Base-by-base conservation (phyloP, 92 coral and sea anemone genomes). In the Plumapathes pennacea region DNA sequence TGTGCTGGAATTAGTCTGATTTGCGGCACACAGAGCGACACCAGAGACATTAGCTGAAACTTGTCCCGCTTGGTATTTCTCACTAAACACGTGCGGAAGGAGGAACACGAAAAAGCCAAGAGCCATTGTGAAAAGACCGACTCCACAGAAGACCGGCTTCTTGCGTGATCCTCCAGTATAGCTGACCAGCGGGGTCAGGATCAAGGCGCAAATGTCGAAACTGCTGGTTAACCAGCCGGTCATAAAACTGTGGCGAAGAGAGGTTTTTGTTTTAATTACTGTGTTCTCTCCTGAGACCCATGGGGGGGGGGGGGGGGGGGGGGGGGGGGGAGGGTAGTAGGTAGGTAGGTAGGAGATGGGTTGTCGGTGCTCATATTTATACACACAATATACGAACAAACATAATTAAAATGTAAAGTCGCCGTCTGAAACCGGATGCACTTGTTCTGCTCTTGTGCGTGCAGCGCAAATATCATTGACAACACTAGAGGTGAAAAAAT, bases 121-220 rank as follows among this genome's bases (percentile, higher is more conserved):
- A 1, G 70, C 90, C 71, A 83, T 61, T 46, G 61, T 40, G 14
- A 90, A 43, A 77, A 90, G 61, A 17, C 95, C 95, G 24, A 78
- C 69, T 4, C 90, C 90, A 36, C 89, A 78, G 81, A 88, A 90
- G 17, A 72, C 72, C 1, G 97, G 86, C 36, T 86, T 90, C 43
- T 67, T 83, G 19, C 94, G 77, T 38, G 66, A 71, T 8, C 91
- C 97, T 17, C 95, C 97, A 17, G 76, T 22, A 47, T 56, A 86
- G 46, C 95, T 74, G 45, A 86, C 81, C 8, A 86, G 38, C 17
- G 81, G 83, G n/a, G 90, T 78, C 17, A 90, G 33, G 17, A 83
- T 37, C 31, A 83, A 32, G 0, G 88, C 80, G 2, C 85, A 90
- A 7, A 90, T 76, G 54, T 86, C 90, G 46, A 51, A 90, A 74